Percentiles rank a stretch among this genome's conserved stretches.
Conservation (phyloP, 2,888 invertebrate species). For the Strigamia maritima region DNA sequence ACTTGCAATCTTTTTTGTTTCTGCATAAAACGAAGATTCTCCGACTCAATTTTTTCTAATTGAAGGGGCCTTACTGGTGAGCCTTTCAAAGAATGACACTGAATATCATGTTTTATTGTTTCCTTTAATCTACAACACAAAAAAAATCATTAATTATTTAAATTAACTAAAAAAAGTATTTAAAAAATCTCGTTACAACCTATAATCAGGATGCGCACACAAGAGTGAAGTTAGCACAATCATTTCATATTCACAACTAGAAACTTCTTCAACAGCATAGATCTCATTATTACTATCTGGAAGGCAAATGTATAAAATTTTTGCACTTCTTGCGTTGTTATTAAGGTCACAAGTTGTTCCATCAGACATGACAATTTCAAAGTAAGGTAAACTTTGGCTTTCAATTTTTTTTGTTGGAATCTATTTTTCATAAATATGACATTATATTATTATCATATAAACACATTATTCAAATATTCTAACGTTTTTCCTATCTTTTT, state of each 20-base stretch:
- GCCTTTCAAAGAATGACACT: constrained; percentile 49
- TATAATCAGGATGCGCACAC: constrained; percentile 85
- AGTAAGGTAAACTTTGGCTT: constrained; percentile 81
- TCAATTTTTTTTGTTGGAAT: constrained; percentile 71
- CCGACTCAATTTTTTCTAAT: constrained; percentile 68
- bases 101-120: constrained; percentile 50
- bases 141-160: neutral
- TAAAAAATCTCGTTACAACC: constrained; percentile 51
- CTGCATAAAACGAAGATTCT: constrained; percentile 54
- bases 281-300: constrained; percentile 85
- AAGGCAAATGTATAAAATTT: constrained; percentile 84
- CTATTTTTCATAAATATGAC: neutral
- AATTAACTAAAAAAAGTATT: neutral
- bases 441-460: neutral
- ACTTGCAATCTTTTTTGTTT: constrained; percentile 6
- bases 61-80: constrained; percentile 70
- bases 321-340: constrained; percentile 74
- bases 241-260: constrained; percentile 91
- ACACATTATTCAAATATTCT: constrained; percentile 8
- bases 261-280: constrained; percentile 85
- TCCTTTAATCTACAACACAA: constrained; percentile 48
- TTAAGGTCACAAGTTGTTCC: constrained; percentile 92
- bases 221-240: constrained; percentile 81
- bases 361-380: constrained; percentile 73
- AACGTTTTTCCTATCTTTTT: constrained; percentile 1